Conservation (phyloP, 37 sponge, comb jelly and placozoan species). For the Haliclona indistincta region DNA sequence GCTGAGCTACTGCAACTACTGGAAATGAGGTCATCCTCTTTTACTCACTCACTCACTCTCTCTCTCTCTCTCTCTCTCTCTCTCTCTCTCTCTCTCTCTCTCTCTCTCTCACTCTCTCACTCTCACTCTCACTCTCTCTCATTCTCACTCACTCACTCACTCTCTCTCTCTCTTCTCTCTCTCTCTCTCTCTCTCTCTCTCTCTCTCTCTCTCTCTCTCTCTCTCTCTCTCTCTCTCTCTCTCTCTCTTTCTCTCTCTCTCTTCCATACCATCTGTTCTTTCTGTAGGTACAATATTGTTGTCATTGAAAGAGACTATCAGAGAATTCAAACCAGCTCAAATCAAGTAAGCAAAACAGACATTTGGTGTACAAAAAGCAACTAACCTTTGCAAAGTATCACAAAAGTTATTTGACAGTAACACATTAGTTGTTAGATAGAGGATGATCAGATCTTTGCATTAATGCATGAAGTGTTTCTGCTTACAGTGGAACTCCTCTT, state of each 20-base stretch:
- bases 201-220: not conserved
- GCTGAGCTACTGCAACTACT: slow-evolving; percentile 55
- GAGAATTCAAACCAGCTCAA: not conserved
- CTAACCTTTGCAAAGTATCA: not conserved
- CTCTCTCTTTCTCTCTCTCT: not conserved
- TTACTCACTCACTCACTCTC: no score
- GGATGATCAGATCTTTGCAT: no score
- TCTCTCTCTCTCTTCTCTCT: not conserved
- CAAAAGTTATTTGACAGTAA: not conserved
- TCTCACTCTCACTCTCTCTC: not conserved
- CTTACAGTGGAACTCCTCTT: no score
- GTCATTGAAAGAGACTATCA: slow-evolving; percentile 62
- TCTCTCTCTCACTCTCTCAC: no score
- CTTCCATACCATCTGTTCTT: not conserved
- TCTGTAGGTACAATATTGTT: slow-evolving; percentile 51
- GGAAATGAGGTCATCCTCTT: slow-evolving; percentile 82
- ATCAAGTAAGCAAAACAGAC: no score
- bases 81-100: no score
- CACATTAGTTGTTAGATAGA: not conserved
- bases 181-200: no score
- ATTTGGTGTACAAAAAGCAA: no score
- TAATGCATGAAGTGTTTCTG: no score
- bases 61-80: no score
- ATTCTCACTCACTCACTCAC: not conserved
- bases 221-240: not conserved